Percentiles rank a stretch among this genome's conserved stretches.
These are phyloP conservation scores for Whitmania pigra DNA, from an alignment of 1,140 invertebrate species.

Conservation along the genomic window DNA sequence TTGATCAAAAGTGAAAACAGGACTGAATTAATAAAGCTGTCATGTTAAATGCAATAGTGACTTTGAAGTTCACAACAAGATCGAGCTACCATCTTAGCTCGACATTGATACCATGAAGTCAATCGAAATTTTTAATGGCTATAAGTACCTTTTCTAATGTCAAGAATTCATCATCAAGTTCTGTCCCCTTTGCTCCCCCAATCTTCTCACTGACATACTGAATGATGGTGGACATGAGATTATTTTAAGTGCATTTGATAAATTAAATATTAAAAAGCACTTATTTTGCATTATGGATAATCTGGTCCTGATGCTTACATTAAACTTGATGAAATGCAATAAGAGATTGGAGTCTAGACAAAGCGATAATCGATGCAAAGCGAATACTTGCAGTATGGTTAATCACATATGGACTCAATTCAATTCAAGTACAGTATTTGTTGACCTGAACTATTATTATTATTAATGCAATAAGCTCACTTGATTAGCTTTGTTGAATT, in stretches of 20 bases:
- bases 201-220: constrained; percentile 99
- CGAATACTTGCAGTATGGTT: too few relatives aligned
- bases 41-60: too few relatives aligned
- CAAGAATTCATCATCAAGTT: constrained; percentile 92
- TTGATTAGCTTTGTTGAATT: constrained; percentile 98
- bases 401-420: too few relatives aligned
- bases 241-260: not conserved
- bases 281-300: too few relatives aligned
- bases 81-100: too few relatives aligned
- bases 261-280: not conserved
- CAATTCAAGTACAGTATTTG: not conserved
- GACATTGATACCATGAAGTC: constrained; percentile 14
- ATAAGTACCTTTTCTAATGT: constrained; percentile 92
- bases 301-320: too few relatives aligned
- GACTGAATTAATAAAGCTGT: too few relatives aligned
- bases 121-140: constrained; percentile 16
- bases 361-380: too few relatives aligned
- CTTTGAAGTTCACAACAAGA: too few relatives aligned
- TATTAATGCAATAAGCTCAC: constrained; percentile 45
- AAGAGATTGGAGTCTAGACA: too few relatives aligned
- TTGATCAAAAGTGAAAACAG: too few relatives aligned
- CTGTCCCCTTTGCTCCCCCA: constrained; percentile 96
- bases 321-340: too few relatives aligned
- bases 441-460: not conserved
- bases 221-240: constrained; percentile 41